phyloP scores from a whole-genome alignment of 2,797 vertebrate species.

The Babyrousa celebensis region DNA sequence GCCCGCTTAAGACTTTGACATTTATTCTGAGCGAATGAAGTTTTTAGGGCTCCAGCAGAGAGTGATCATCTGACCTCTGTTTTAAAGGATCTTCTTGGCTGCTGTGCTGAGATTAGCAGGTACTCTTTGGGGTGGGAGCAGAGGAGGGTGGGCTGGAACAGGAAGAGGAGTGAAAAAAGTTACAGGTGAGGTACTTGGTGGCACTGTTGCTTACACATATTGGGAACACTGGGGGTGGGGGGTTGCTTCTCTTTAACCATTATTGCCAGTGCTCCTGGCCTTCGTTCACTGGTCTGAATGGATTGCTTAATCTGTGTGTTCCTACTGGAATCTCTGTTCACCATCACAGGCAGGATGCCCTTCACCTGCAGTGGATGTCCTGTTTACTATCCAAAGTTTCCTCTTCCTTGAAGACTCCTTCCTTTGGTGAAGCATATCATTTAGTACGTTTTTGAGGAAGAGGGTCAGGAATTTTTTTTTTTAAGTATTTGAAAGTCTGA shows the following conservation, averaged over 20 bases:
- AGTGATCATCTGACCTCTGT: background rate
- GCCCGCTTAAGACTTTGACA: background rate
- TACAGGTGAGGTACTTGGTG: background rate
- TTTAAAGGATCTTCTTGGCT: background rate
- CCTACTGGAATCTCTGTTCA: background rate
- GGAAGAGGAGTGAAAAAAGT: background rate
- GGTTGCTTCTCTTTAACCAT: background rate
- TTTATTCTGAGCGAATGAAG: background rate
- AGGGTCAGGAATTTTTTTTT: background rate
- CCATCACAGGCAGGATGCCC: background rate
- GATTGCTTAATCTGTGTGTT: background rate
- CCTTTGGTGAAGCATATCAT: background rate
- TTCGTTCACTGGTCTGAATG: background rate
- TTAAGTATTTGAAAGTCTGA: background rate
- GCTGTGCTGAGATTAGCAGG: background rate
- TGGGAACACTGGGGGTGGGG: background rate
- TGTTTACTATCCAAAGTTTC: background rate
- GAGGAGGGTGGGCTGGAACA: background rate
- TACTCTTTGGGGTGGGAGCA: background rate
- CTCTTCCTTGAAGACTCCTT: background rate
- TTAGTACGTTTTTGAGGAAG: background rate
- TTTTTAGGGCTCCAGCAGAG: background rate
- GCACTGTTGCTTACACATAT: background rate
- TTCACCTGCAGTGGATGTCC: background rate
- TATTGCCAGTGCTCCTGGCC: accelerated